Evolutionary conservation across 1,140 invertebrate species (phyloP).

Genomic region (Drosophila ercepeae): DNA sequence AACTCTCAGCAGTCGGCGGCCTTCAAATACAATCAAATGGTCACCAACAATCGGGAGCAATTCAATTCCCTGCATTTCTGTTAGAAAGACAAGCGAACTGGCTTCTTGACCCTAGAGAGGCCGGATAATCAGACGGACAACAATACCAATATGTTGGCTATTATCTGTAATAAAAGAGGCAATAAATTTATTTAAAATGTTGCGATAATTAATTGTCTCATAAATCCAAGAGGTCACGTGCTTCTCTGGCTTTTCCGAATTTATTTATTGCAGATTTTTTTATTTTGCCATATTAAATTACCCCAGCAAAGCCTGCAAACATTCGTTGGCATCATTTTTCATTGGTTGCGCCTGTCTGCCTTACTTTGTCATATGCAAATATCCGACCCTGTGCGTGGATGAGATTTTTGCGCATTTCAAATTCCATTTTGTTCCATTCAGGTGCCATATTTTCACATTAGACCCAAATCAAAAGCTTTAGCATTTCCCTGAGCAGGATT

Average conservation of each 20-base stretch:
- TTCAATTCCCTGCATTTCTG: constrained; percentile 80
- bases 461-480: constrained; percentile 62
- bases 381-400: neutral
- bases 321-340: constrained; percentile 68
- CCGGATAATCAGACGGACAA: neutral
- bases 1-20: constrained; percentile 24
- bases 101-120: neutral
- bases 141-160: constrained; percentile 6
- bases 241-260: constrained; percentile 17
- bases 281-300: constrained; percentile 67
- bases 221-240: constrained; percentile 76
- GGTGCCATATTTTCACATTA: constrained; percentile 72
- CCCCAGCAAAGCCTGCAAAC: constrained; percentile 43
- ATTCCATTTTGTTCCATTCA: constrained; percentile 72
- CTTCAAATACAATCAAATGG: constrained; percentile 78
- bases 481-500: constrained; percentile 43
- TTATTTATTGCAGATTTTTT: constrained; percentile 37
- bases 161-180: constrained; percentile 30
- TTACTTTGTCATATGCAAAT: constrained; percentile 73
- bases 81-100: constrained; percentile 19
- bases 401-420: constrained; percentile 65
- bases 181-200: constrained; percentile 56
- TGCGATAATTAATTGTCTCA: constrained; percentile 64
- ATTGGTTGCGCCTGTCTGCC: constrained; percentile 80
- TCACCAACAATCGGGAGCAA: constrained; percentile 73